Evolutionary conservation across 1,140 invertebrate species (phyloP).

Genomic region (Drosophila albomicans): DNA sequence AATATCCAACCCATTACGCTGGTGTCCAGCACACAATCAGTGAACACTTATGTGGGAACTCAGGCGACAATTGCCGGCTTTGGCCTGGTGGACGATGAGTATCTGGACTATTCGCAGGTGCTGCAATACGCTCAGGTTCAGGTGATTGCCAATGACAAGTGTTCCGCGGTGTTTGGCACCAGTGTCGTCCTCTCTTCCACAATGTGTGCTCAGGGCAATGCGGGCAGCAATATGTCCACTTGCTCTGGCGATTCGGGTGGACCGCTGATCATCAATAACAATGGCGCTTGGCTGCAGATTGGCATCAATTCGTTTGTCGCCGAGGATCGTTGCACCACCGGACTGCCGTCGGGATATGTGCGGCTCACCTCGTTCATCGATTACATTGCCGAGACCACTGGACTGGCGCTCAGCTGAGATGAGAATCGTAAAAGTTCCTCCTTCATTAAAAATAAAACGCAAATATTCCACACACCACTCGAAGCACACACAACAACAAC

Average conservation of each 20-base stretch:
- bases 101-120: constrained; percentile 64
- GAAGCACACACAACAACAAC: not conserved
- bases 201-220: constrained; percentile 60
- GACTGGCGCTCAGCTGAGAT: constrained; percentile 41
- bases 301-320: constrained; percentile 83
- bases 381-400: constrained; percentile 63
- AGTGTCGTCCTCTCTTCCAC: constrained; percentile 59
- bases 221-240: constrained; percentile 70
- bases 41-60: constrained; percentile 62
- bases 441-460: constrained; percentile 32
- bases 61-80: constrained; percentile 65
- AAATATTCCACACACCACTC: constrained; percentile 34
- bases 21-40: constrained; percentile 41
- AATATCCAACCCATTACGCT: constrained; percentile 66
- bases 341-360: constrained; percentile 75
- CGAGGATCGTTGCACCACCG: constrained; percentile 71
- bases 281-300: constrained; percentile 62
- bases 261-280: constrained; percentile 49
- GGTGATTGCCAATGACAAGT: constrained; percentile 66
- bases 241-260: constrained; percentile 81
- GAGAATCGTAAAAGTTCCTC: not conserved
- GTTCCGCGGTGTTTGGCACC: constrained; percentile 44
- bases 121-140: constrained; percentile 70
- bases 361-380: constrained; percentile 71
- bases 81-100: constrained; percentile 72